Evolutionary conservation across 2,888 invertebrate genomes (phyloP), one percentile per base, ranked within the genome.

Genomic region (Acronicta psi): DNA sequence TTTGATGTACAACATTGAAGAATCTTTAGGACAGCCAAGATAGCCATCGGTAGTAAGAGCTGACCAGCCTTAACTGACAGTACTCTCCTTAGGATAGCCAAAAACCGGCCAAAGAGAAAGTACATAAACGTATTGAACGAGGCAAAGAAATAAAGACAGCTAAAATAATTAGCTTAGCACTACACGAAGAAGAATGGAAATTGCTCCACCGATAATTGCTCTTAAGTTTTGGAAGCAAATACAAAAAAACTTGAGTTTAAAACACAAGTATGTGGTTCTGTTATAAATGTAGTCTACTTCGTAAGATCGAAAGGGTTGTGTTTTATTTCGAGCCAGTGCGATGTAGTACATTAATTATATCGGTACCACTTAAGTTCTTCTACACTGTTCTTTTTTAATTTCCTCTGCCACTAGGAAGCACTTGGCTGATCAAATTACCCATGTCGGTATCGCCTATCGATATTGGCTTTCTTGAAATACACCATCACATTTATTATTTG

Each of bases 311-410:
- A 43, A 37, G 31, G 20, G 20, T 29, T 25, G 43, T 25, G 43
- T 70, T 64, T 70, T 64, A 58, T 70, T 58, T 64, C 29, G 38
- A 58, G 38, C 46, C 46, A 34, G 65, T 36, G 69, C 44, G 54
- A 18, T 43, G 57, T 34, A 34, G 56, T 60, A 67, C 72, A 61
- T 69, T 67, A 54, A 61, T 71, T 55, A 52, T 51, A 52, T 51
- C 42, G 55, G 46, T 57, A 50, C 45, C 55, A 55, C 72, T 72
- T 67, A 46, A 61, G 68, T 56, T 59, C 34, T 6, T 16, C 11
- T 57, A 59, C 57, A 58, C 40, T 41, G 52, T 61, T 52, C 40
- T 8, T 69, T 67, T 69, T 70, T 62, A 61, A 71, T 67, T 57
- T 18, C 45, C 41, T 59, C 42, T 42, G 34, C 47, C 11, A 45